Evolutionary conservation across 2,888 invertebrate species (phyloP).

Genomic region (Eupithecia vulgata): DNA sequence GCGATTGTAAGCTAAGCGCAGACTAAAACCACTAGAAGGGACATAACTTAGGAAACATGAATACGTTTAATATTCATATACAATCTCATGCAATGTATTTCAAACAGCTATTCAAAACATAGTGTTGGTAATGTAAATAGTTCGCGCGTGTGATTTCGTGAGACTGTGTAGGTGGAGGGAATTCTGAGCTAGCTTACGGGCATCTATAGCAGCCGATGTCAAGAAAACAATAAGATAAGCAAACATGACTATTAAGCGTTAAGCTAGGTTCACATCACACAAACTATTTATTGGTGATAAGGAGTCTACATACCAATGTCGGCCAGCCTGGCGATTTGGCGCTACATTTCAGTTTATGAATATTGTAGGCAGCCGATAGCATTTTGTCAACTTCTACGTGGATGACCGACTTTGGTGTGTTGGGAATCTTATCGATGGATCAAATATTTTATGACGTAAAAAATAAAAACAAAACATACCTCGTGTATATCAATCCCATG

Average conservation of each 20-base stretch:
- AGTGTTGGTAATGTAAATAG: conserved; percentile 12
- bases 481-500: conserved; percentile 98
- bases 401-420: background rate
- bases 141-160: conserved; percentile 19
- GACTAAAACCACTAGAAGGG: background rate
- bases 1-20: background rate
- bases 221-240: conserved; percentile 32
- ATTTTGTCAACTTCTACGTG: background rate
- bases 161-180: conserved; percentile 22
- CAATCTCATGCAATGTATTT: conserved; percentile 23
- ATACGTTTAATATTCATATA: background rate
- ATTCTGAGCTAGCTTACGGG: conserved; percentile 31
- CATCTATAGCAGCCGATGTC: conserved; percentile 39
- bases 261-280: background rate
- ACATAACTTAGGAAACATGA: background rate
- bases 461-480: conserved; percentile 76
- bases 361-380: background rate
- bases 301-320: background rate
- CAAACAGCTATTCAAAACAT: conserved; percentile 16
- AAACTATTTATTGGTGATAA: background rate
- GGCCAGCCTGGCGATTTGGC: background rate
- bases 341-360: background rate
- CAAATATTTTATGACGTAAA: background rate
- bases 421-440: background rate
- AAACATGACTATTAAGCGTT: conserved; percentile 23